A percentile compares a stretch with the other conserved stretches of the same genome.
phyloP scores from a whole-genome alignment of 2,888 invertebrate genomes.

The Seira musarum region DNA sequence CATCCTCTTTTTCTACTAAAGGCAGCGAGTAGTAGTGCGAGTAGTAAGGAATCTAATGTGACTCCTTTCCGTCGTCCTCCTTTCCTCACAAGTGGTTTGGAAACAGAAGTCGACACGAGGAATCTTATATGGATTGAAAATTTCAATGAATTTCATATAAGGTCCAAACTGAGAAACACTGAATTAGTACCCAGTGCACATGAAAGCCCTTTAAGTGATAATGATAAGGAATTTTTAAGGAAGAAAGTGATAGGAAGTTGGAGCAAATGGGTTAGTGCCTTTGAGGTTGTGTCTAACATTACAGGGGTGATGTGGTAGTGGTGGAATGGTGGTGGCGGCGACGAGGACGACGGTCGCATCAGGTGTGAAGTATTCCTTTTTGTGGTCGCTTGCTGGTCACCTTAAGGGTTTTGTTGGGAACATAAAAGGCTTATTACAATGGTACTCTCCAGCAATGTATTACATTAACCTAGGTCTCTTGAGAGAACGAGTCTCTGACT shows the following conservation, averaged over 20 bases:
- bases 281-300: slow-evolving; percentile 46
- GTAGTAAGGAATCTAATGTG: no score
- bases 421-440: slow-evolving; percentile 41
- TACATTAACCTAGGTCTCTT: slow-evolving; percentile 41
- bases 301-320: slow-evolving; percentile 8
- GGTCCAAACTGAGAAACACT: no score
- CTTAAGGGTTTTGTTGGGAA: slow-evolving; percentile 54
- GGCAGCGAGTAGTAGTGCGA: no score
- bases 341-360: slow-evolving; percentile 39
- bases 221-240: slow-evolving; percentile 1
- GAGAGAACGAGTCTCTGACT: slow-evolving; percentile 22
- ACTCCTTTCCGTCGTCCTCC: no score
- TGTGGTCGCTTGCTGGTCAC: slow-evolving; percentile 46
- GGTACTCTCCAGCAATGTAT: slow-evolving; percentile 27
- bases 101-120: no score
- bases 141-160: no score
- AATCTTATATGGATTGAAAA: no score
- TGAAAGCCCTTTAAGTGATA: slow-evolving; percentile 2
- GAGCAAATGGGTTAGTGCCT: slow-evolving; percentile 30
- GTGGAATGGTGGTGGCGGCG: background rate
- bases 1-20: no score
- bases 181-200: background rate
- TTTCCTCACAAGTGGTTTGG: no score
- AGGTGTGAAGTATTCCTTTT: slow-evolving; percentile 55
- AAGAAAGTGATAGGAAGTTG: background rate